Evolutionary conservation across 1,140 invertebrate species (phyloP), one percentile per base, ranked within the genome.

Genomic region (Cylas formicarius): DNA sequence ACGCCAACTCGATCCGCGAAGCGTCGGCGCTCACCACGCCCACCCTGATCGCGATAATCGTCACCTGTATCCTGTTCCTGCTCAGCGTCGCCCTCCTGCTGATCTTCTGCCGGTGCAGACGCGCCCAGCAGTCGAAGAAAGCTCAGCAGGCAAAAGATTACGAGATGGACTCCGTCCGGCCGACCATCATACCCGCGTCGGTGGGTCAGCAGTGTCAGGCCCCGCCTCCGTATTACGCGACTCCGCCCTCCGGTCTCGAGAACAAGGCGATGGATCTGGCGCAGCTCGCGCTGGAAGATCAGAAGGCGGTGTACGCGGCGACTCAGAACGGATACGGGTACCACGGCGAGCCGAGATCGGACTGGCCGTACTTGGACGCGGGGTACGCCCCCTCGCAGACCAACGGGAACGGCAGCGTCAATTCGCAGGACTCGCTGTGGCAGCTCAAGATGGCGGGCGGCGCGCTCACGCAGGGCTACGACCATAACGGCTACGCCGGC

Each of bases 341-440:
- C 60, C 84, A 89, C 63, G 52, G 45, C 2, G 45, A 48, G 31
- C 45, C 45, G 7, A 48, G 45, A 28, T 41, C 40, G 21, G 45
- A 48, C 14, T 48, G 45, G 45, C 40, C 40, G 18, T 48, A 48
- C 31, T 27, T 27, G 43, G 46, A 48, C 28, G 24, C 39, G 17
- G 46, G 46, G 6, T 48, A 48, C 20, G 43, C 46, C 20, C n/a
- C n/a, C n/a, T 42, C 46, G 66, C 19, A 38, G 5, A 20, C 43
- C 20, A 38, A 32, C n/a, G 46, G 46, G 21, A 48, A 48, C 24
- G 88, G 90, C 35, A 90, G 87, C 40, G 88, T 93, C 23, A 90
- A 93, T 69, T 91, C 88, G 1, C 90, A 93, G 64, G 90, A 93
- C 64, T 92, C 88, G n/a, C 71, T 93, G 51, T 93, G 89, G 88